These are phyloP conservation scores for Lepidurus couesii DNA, from an alignment of 1,140 invertebrate species.

Conservation along the genomic window DNA sequence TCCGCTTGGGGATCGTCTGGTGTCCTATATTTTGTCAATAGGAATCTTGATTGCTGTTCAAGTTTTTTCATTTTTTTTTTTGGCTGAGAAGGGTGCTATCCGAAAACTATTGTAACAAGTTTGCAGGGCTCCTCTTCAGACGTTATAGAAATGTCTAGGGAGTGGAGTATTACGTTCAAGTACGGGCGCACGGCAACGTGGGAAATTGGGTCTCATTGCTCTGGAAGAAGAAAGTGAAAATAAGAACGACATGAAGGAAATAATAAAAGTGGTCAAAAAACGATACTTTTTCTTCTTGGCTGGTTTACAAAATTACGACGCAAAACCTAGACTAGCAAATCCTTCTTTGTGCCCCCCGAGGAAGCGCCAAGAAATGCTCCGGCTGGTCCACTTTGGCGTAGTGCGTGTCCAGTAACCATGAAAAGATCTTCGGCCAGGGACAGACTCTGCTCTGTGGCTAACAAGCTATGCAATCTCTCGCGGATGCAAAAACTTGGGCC, in stretches of 20 bases:
- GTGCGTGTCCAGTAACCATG: constrained; percentile 1
- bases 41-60: constrained; percentile 15
- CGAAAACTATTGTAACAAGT: neutral
- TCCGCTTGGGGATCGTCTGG: neutral
- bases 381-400: constrained; percentile 13
- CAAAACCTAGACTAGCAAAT: constrained; percentile 9
- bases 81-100: neutral
- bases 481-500: neutral
- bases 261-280: no score
- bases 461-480: constrained; percentile 21
- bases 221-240: neutral
- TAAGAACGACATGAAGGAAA: neutral
- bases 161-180: neutral
- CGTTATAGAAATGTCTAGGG: neutral
- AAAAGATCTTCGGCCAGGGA: constrained; percentile 8
- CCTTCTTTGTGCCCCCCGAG: neutral
- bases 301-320: neutral
- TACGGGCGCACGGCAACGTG: neutral
- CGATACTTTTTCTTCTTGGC: no score
- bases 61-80: neutral
- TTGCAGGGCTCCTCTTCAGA: neutral
- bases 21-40: constrained; percentile 8
- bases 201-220: neutral
- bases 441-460: constrained; percentile 10
- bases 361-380: neutral